phyloP scores from a whole-genome alignment of 2,797 vertebrate species.

The Cygnus olor region DNA sequence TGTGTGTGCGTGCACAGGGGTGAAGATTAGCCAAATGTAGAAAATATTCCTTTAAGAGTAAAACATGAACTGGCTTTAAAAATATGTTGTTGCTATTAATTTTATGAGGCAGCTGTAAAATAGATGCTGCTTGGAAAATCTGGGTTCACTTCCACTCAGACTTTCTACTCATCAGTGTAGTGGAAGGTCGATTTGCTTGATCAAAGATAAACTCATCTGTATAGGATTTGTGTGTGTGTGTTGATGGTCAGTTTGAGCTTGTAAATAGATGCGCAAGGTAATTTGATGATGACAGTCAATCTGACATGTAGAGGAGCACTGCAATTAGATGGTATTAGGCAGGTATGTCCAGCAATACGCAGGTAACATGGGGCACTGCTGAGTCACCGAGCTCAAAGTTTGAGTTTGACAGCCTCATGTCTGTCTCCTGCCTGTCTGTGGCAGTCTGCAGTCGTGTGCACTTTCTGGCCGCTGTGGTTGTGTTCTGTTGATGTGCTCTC shows the following conservation, averaged over 20 bases:
- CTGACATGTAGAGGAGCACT: background rate
- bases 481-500: background rate
- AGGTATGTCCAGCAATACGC: background rate
- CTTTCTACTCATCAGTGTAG: background rate
- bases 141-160: background rate
- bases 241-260: background rate
- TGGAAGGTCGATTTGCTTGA: background rate
- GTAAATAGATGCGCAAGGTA: background rate
- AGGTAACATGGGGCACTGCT: background rate
- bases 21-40: background rate
- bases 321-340: fast-evolving
- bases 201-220: background rate
- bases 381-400: background rate
- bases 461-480: background rate
- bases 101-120: background rate
- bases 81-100: background rate
- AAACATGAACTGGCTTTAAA: background rate
- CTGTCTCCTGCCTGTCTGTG: background rate
- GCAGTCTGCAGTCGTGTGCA: background rate
- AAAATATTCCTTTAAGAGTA: background rate
- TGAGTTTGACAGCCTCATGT: background rate
- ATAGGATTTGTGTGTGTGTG: background rate
- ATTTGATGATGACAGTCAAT: background rate
- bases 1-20: fast-evolving
- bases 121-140: background rate